Evolutionary conservation across 1,140 invertebrate genomes (phyloP).

Genomic region (Panagrolaimus sp.): DNA sequence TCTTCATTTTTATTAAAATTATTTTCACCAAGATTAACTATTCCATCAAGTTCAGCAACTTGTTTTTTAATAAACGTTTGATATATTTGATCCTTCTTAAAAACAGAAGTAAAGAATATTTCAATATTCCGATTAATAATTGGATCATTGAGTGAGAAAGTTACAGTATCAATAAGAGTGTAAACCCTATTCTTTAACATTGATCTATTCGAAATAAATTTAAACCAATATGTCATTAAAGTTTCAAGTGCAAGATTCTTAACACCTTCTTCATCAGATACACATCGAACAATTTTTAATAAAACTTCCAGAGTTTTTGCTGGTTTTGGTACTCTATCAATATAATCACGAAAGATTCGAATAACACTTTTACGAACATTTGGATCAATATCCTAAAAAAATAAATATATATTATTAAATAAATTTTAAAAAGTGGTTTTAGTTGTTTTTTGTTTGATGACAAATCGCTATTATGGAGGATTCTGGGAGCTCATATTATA

Average conservation of each 20-base stretch:
- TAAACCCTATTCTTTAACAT: conserved; percentile 76
- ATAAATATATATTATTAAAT: too few relatives aligned
- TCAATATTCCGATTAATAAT: conserved; percentile 12
- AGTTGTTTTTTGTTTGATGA: too few relatives aligned
- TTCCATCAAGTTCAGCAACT: too few relatives aligned
- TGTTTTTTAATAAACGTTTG: too few relatives aligned
- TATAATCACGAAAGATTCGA: conserved; percentile 96
- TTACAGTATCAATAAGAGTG: conserved; percentile 92
- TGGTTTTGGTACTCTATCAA: conserved; percentile 89
- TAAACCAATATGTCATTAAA: conserved; percentile 98
- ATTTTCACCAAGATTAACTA: too few relatives aligned
- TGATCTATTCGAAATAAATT: conserved; percentile 71
- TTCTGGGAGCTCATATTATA: too few relatives aligned
- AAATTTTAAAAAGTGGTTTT: too few relatives aligned
- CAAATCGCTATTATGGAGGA: too few relatives aligned
- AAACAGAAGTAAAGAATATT: conserved; percentile 3
- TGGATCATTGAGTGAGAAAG: conserved; percentile 17
- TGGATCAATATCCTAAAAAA: conserved; percentile 84
- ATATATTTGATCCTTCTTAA: too few relatives aligned
- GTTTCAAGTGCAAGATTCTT: conserved; percentile 96
- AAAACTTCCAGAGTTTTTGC: conserved; percentile 95
- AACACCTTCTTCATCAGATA: conserved; percentile 84
- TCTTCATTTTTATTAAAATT: too few relatives aligned
- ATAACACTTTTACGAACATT: conserved; percentile 96
- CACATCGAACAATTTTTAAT: conserved; percentile 91